Evolutionary conservation across 2,113 vertebrate species (phyloP).

Genomic region (Dasyprocta punctata): DNA sequence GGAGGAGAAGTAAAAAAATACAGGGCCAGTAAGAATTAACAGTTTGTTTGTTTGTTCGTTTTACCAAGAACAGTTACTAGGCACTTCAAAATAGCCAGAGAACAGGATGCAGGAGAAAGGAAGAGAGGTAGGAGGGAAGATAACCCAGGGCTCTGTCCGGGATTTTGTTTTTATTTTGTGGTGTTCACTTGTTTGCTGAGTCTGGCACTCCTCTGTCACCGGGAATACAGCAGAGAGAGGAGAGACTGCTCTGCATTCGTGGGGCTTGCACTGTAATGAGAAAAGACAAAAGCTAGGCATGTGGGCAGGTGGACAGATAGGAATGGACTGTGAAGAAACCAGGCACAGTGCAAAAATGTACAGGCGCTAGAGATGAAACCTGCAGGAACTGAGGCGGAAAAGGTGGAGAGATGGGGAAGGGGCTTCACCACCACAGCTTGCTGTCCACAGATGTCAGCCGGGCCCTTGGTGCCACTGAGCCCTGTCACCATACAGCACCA

Average conservation of each 20-base stretch:
- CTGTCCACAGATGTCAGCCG: background rate
- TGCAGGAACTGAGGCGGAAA: background rate
- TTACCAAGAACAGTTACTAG: rapidly evolving
- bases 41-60: background rate
- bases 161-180: background rate
- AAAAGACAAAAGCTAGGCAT: too few relatives aligned
- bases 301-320: rapidly evolving
- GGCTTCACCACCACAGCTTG: rapidly evolving
- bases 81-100: rapidly evolving
- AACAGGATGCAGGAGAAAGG: too few relatives aligned
- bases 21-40: background rate
- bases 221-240: background rate
- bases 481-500: rapidly evolving
- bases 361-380: too few relatives aligned
- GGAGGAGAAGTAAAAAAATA: background rate
- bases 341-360: rapidly evolving
- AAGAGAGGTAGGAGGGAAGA: background rate
- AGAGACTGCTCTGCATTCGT: too few relatives aligned
- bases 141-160: rapidly evolving
- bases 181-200: background rate
- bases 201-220: background rate
- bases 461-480: background rate
- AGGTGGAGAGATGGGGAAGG: rapidly evolving
- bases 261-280: too few relatives aligned
- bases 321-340: background rate